Percentiles rank a stretch among this genome's conserved stretches.
phyloP scores from a whole-genome alignment of 2,113 vertebrate species.

The Syngnathus typhle region DNA sequence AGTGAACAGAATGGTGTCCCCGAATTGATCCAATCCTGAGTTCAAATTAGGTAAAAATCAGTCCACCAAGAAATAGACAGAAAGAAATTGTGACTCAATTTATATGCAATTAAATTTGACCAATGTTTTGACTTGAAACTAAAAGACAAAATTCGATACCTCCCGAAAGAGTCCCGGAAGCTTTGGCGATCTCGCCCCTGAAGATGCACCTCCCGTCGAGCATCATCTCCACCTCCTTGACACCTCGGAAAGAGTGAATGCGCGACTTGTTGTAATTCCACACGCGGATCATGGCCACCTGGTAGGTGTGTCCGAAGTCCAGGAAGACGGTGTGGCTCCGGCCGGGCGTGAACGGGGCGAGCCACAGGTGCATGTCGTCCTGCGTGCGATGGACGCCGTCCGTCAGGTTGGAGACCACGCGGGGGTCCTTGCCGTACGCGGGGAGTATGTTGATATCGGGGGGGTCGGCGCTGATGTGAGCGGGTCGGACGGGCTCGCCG shows the following conservation, averaged over 20 bases:
- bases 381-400: slow-evolving; percentile 90
- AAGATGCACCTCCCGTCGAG: slow-evolving; percentile 85
- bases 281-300: slow-evolving; percentile 90
- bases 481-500: slow-evolving; percentile 78
- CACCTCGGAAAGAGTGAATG: slow-evolving; percentile 92
- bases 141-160: slow-evolving; percentile 60
- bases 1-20: slow-evolving; percentile 94
- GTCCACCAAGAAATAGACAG: too few relatives aligned
- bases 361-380: slow-evolving; percentile 98
- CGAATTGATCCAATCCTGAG: slow-evolving; percentile 88
- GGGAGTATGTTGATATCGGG: slow-evolving; percentile 91
- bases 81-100: too few relatives aligned
- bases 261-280: slow-evolving; percentile 99
- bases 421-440: slow-evolving; percentile 84
- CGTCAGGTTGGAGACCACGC: slow-evolving; percentile 79
- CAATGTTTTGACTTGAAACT: too few relatives aligned
- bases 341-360: slow-evolving; percentile 86
- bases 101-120: too few relatives aligned
- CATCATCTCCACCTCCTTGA: slow-evolving; percentile 82
- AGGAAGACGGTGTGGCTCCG: slow-evolving; percentile 77
- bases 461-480: slow-evolving; percentile 78
- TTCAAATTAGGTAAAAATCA: neutral
- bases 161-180: slow-evolving; percentile 86
- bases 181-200: slow-evolving; percentile 94
- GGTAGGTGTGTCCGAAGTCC: slow-evolving; percentile 76